Base-by-base conservation (phyloP, 64 coral and sea anemone species). In the Catalaphyllia jardinei region DNA sequence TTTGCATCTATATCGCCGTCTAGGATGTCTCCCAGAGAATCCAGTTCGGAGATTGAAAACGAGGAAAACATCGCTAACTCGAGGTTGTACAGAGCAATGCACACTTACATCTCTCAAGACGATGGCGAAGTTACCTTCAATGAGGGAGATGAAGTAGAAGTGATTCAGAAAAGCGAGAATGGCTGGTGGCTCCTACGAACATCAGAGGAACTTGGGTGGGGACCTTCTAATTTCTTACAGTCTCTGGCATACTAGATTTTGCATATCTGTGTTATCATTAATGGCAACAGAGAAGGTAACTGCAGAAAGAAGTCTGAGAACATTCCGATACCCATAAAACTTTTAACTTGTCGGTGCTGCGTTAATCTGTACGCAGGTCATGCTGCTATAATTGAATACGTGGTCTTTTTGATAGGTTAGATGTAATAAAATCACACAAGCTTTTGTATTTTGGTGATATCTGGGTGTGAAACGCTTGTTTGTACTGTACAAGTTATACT, bases 181-280 rank as follows among this genome's bases (percentile, higher is more conserved):
- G 92, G 92, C 15, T 93, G 92, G 87, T 93, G 92, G 92, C 62
- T 93, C 6, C 39, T 79, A 4, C 75, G 31, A n/a, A 67, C 51
- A 19, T 81, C 74, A 1, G 29, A 74, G 31, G 39, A 82, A 71
- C 50, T 71, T 10, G 92, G 92, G 39, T 93, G 92, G 92, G 92
- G 87, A 25, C 92, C 92, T 22, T 93, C 92, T 20, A 93, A 89
- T 29, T 93, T 71, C 29, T 52, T 93, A 38, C 71, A 82, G n/a
- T 17, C 52, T 8, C 50, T 73, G 29, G 18, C 10, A n/a, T 25
- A 46, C 39, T 85, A 16, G 71, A 65, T 46, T 46, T 46, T 46
- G 42, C 25, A 29, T 28, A 30, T 8, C 9, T 17, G 8, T 46
- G 2, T 19, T 49, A 9, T 22, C 1, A 10, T 46, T 46, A 46